phyloP scores from a whole-genome alignment of 2,113 vertebrate species.

The Etheostoma spectabile region DNA sequence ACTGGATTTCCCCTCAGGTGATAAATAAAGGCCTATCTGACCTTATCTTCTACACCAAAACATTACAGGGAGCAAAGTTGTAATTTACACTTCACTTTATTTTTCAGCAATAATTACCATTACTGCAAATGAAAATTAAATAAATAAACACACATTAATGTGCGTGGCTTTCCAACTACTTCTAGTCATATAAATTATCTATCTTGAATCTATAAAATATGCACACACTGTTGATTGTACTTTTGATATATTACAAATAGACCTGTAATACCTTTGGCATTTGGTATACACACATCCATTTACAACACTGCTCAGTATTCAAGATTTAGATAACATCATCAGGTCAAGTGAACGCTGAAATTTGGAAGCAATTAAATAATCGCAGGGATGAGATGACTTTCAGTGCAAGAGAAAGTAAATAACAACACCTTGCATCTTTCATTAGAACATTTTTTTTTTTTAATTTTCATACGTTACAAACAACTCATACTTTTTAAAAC shows the following conservation, averaged over 20 bases:
- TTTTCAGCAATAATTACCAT: no score
- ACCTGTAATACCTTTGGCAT: neutral
- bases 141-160: neutral
- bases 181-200: neutral
- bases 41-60: neutral
- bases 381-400: neutral
- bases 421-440: neutral
- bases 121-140: no score
- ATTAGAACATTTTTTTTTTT: neutral
- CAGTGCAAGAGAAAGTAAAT: neutral
- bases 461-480: neutral
- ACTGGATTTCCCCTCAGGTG: no score
- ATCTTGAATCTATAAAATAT: neutral
- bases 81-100: neutral
- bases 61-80: neutral
- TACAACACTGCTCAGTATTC: neutral
- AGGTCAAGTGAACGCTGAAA: neutral
- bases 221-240: neutral
- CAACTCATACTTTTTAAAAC: neutral
- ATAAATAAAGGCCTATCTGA: neutral
- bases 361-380: conserved; percentile 1
- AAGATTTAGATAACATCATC: neutral
- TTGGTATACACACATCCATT: neutral
- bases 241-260: neutral
- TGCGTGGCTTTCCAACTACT: neutral